These are phyloP conservation scores for Tridacna gigas DNA, from an alignment of 2,888 invertebrate species.

Conservation along the genomic window DNA sequence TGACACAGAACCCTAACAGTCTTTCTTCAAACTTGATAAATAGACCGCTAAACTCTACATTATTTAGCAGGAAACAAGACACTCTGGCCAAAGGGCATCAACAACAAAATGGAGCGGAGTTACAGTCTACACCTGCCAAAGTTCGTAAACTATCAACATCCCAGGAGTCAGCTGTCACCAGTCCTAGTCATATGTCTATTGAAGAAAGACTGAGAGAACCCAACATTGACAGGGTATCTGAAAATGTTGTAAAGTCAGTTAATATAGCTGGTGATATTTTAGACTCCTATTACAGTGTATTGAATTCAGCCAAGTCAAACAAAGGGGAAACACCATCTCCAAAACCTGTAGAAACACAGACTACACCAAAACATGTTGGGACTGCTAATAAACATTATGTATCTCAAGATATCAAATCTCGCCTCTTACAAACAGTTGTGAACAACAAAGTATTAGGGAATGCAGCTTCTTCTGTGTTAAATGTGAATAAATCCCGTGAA, in stretches of 20 bases:
- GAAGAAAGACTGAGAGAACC: constrained; percentile 52
- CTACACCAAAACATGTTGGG: neutral
- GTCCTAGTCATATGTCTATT: constrained; percentile 33
- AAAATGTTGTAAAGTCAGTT: constrained; percentile 59
- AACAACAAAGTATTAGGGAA: neutral
- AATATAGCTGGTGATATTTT: constrained; percentile 65
- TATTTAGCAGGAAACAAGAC: constrained; percentile 36
- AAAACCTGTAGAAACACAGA: neutral
- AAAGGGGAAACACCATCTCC: neutral
- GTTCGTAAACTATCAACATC: constrained; percentile 27
- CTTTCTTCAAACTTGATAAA: constrained; percentile 27
- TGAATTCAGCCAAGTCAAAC: constrained; percentile 41
- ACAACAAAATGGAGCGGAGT: constrained; percentile 23
- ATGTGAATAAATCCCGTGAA: neutral
- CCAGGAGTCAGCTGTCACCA: neutral
- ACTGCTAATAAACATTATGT: neutral
- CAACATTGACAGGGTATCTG: constrained; percentile 45
- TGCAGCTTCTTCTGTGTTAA: neutral
- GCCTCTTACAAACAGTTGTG: constrained; percentile 8
- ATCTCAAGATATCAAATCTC: constrained; percentile 18
- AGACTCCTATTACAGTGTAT: constrained; percentile 62
- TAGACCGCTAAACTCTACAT: constrained; percentile 41
- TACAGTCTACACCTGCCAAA: constrained; percentile 33
- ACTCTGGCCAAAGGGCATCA: constrained; percentile 17
- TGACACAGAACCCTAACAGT: constrained; percentile 2